These are phyloP conservation scores for Lasiurus cinereus DNA, from an alignment of 2,113 vertebrate genomes.

Conservation along the genomic window DNA sequence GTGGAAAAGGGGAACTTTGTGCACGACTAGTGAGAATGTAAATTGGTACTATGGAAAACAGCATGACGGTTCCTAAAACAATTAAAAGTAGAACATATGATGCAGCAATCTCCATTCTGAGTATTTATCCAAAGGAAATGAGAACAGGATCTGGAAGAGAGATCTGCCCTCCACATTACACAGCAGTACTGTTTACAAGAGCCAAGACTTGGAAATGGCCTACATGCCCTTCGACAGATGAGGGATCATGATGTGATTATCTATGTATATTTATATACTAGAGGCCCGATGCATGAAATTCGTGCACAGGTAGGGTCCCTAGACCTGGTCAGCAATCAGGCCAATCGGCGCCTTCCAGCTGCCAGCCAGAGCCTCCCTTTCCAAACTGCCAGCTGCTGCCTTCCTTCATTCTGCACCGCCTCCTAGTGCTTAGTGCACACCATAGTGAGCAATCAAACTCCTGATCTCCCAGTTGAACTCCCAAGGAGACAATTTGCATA, in stretches of 20 bases:
- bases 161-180: no score
- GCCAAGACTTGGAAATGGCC: not conserved
- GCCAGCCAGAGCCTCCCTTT: no score
- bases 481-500: no score
- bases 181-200: not conserved
- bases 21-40: not conserved
- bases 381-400: no score
- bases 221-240: not conserved
- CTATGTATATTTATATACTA: not conserved
- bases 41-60: not conserved
- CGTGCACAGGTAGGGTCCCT: no score
- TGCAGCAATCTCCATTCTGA: not conserved
- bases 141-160: not conserved
- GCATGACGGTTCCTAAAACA: not conserved
- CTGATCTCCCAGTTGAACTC: no score
- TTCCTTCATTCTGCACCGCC: rapidly evolving
- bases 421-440: no score
- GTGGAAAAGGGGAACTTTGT: not conserved
- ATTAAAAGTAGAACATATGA: not conserved
- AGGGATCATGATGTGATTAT: not conserved
- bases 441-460: no score
- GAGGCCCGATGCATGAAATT: no score
- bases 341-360: no score
- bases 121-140: not conserved
- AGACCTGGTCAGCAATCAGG: no score